Base-by-base conservation (phyloP, 2,797 vertebrate genomes). In the Tenualosa thibaudeaui region DNA sequence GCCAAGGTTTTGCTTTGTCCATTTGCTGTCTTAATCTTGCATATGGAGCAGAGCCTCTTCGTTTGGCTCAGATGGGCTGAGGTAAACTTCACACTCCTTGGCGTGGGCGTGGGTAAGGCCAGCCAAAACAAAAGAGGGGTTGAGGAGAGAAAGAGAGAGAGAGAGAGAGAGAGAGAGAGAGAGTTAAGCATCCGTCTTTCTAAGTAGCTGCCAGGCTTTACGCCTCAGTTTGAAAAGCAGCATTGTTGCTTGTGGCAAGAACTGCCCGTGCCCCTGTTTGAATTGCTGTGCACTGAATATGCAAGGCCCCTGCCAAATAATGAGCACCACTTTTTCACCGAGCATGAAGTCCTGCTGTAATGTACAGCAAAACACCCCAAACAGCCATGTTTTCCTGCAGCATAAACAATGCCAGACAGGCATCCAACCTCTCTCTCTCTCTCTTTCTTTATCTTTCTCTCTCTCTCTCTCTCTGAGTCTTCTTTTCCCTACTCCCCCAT, bases 1-100 rank as follows among this genome's bases (percentile, higher is more conserved):
- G 75, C 50, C 31, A 71, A n/a, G 24, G 54, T 40, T 60, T 85
- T 46, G 82, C 71, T 43, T 78, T 81, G 75, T 87, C 86, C 75
- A 58, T 85, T 83, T 85, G 81, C 82, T 83, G 83, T 15, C 46
- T 86, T 81, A 83, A 49, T 58, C 71, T 78, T 46, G 71, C 71
- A 46, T 81, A 68, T 31, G 43, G 49, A 81, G 24, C 9, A 17
- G 17, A 10, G 31, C 31, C 24, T 40, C 43, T 50, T n/a, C 31
- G 40, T 68, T 81, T 81, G 2, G 7, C 82, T 82, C 58, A 58
- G 82, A 88, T 51, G n/a, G 26, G 37, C 51, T 37, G 71, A 78
- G 71, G 71, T 78, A 78, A 78, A 43, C 71, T 78, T 78, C 40
- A 78, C 71, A 78, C 71, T 43, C 19, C 71, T 51, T 40, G 19